Percentiles rank a stretch among this genome's conserved stretches.
Evolutionary conservation across 2,888 invertebrate genomes (phyloP).

Genomic region (Drosophila siamana): DNA sequence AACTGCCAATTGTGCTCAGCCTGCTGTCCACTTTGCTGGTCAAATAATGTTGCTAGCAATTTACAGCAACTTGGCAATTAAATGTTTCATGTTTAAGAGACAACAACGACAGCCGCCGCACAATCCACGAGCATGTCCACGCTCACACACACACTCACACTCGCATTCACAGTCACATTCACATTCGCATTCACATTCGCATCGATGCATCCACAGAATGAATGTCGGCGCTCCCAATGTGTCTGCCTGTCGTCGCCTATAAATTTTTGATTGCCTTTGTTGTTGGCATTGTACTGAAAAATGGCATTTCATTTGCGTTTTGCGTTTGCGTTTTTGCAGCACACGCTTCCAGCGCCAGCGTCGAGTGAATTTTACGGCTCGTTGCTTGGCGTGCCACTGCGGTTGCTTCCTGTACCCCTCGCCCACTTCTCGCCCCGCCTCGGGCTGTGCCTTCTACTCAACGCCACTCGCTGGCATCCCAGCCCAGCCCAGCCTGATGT

Average conservation of each 20-base stretch:
- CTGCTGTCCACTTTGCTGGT: constrained; percentile 12
- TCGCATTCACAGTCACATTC: not conserved
- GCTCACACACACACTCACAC: not conserved
- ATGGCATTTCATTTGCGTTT: constrained; percentile 73
- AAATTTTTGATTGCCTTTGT: constrained; percentile 76
- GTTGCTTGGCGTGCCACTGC: constrained; percentile 61
- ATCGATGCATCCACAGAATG: constrained; percentile 15
- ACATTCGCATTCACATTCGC: not conserved
- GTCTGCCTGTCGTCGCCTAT: constrained; percentile 65
- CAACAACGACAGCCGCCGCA: constrained; percentile 12
- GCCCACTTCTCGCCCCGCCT: not conserved
- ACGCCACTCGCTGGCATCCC: not conserved
- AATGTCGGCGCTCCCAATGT: constrained; percentile 23
- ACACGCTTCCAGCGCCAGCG: constrained; percentile 43
- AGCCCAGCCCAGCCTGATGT: constrained; percentile 21
- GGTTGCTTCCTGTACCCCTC: constrained; percentile 34
- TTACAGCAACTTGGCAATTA: constrained; percentile 65
- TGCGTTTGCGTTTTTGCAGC: constrained; percentile 48
- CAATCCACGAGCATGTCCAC: constrained; percentile 9
- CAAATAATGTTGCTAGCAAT: constrained; percentile 38
- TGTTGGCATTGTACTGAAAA: constrained; percentile 52
- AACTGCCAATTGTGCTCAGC: constrained; percentile 15
- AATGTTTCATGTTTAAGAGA: constrained; percentile 59
- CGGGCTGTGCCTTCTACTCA: not conserved
- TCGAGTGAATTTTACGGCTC: constrained; percentile 79